These are phyloP conservation scores for Heliopora coerulea DNA, from an alignment of 92 coral and sea anemone genomes.

Conservation along the genomic window DNA sequence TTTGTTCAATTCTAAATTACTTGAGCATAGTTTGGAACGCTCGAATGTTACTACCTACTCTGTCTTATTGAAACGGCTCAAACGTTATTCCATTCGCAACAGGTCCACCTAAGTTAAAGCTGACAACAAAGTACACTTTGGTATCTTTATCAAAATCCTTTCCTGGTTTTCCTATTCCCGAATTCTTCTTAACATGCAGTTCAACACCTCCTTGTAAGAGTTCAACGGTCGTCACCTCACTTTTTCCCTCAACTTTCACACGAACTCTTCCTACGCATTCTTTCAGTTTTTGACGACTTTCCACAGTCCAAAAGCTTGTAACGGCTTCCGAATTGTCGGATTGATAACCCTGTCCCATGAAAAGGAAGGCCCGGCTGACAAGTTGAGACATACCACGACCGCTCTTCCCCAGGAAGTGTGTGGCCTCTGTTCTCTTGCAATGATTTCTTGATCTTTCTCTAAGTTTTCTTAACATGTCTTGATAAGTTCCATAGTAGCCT, in stretches of 20 bases:
- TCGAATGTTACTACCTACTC: too few species aligned
- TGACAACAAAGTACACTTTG: slow-evolving; percentile 81
- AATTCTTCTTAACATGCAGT: slow-evolving; percentile 74
- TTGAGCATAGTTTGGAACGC: too few species aligned
- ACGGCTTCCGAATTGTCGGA: slow-evolving; percentile 53
- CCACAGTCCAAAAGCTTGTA: slow-evolving; percentile 51
- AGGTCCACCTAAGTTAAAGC: slow-evolving; percentile 75
- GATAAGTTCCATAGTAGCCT: slow-evolving; percentile 42
- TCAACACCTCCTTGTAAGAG: slow-evolving; percentile 74
- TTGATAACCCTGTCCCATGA: slow-evolving; percentile 57
- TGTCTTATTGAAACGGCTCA: slow-evolving; percentile 27
- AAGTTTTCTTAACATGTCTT: slow-evolving; percentile 50
- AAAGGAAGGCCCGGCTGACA: slow-evolving; percentile 54
- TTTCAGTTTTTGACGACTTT: slow-evolving; percentile 63
- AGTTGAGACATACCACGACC: slow-evolving; percentile 83
- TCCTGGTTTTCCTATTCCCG: slow-evolving; percentile 71
- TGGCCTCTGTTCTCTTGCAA: slow-evolving; percentile 55
- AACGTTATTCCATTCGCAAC: slow-evolving; percentile 84
- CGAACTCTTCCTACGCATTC: slow-evolving; percentile 79
- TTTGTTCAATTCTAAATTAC: too few species aligned
- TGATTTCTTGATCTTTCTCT: slow-evolving; percentile 65
- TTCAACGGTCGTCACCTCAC: slow-evolving; percentile 52
- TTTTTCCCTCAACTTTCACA: neutral
- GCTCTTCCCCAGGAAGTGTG: slow-evolving; percentile 58
- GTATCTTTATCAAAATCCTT: slow-evolving; percentile 61